Percentiles rank a stretch among this genome's conserved stretches.
These are phyloP conservation scores for Amblyjoppa fuscipennis DNA, from an alignment of 2,888 invertebrate genomes.

Conservation along the genomic window DNA sequence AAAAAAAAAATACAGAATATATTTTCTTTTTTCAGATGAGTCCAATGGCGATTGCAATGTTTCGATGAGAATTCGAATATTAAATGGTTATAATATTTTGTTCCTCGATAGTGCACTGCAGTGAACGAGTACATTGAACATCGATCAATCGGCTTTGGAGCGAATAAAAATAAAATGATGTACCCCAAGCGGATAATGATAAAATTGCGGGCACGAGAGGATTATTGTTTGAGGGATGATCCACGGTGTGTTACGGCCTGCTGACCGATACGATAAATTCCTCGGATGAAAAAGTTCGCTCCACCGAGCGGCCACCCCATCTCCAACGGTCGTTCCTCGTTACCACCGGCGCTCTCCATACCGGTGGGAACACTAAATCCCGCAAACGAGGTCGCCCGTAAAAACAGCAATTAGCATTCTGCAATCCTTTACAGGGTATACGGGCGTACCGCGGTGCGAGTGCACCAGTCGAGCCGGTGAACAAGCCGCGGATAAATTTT, in stretches of 20 bases:
- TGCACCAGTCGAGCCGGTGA: neutral
- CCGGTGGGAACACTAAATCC: slow-evolving; percentile 61
- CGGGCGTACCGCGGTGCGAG: neutral
- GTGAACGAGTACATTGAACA: neutral
- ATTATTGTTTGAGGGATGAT: slow-evolving; percentile 16
- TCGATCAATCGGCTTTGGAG: neutral
- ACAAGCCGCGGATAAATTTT: slow-evolving; percentile 38
- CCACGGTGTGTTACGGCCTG: slow-evolving; percentile 7
- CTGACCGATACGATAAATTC: slow-evolving; percentile 54
- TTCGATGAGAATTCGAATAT: no score
- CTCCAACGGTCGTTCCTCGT: slow-evolving; percentile 25
- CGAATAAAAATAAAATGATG: neutral
- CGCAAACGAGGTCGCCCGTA: slow-evolving; percentile 59
- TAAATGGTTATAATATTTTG: neutral
- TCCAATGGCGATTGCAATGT: no score
- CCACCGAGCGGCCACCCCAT: slow-evolving; percentile 21
- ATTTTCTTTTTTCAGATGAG: neutral
- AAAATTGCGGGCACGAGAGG: slow-evolving; percentile 17
- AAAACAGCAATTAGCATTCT: slow-evolving; percentile 67
- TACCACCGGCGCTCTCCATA: slow-evolving; percentile 33
- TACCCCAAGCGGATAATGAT: slow-evolving; percentile 21
- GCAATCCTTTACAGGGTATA: slow-evolving; percentile 59
- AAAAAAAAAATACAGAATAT: neutral
- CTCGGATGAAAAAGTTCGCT: slow-evolving; percentile 42
- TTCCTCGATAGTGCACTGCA: neutral